phyloP scores from a whole-genome alignment of 2,888 invertebrate genomes.

The Leucophora obtusa region DNA sequence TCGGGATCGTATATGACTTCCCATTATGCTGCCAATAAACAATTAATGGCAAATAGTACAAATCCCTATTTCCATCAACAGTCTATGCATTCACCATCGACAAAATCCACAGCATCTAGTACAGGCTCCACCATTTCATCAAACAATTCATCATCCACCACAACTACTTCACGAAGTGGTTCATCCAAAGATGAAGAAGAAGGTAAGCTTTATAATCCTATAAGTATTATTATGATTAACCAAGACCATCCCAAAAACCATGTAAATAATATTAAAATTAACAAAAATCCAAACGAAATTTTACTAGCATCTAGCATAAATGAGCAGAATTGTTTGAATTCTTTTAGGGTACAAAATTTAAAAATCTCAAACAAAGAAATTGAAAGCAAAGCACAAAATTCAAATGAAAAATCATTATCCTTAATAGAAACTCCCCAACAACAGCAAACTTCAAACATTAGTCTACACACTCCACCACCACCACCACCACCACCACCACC shows the following conservation, averaged over 20 bases:
- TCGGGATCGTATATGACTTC: conserved; percentile 51
- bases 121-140: conserved; percentile 74
- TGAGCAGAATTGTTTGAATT: conserved; percentile 27
- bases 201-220: conserved; percentile 72
- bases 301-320: conserved; percentile 41
- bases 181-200: conserved; percentile 72
- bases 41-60: conserved; percentile 71
- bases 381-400: conserved; percentile 50
- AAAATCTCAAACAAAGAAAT: conserved; percentile 47
- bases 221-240: conserved; percentile 41
- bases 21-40: conserved; percentile 71
- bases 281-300: conserved; percentile 40
- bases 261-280: conserved; percentile 63
- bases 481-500: conserved; percentile 1
- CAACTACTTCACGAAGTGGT: conserved; percentile 61
- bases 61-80: conserved; percentile 74
- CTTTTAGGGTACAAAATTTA: background rate
- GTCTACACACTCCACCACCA: background rate
- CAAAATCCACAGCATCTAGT: conserved; percentile 74
- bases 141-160: conserved; percentile 65
- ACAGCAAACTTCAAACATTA: background rate
- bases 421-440: conserved; percentile 24
- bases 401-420: conserved; percentile 47
- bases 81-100: conserved; percentile 74
- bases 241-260: conserved; percentile 44